These are phyloP conservation scores for Macrophya alboannulata DNA, from an alignment of 2,888 invertebrate species.

Conservation along the genomic window DNA sequence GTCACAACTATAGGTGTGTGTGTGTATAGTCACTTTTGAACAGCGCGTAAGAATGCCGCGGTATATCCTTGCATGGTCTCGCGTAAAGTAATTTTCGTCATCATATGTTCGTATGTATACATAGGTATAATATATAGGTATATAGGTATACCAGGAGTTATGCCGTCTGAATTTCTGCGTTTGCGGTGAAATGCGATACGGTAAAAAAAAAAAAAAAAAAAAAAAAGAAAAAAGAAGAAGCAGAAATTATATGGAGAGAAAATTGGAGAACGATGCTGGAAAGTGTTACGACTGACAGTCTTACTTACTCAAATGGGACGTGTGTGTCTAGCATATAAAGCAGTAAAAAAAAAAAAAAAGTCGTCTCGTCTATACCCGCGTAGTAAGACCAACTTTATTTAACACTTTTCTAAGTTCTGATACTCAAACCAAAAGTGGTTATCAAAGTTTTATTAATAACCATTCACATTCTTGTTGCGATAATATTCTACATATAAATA, in stretches of 20 bases:
- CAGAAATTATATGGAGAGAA: slow-evolving; percentile 37
- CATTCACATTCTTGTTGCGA: not conserved
- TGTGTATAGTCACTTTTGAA: not conserved
- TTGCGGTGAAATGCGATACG: not conserved
- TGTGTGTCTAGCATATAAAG: slow-evolving; percentile 42
- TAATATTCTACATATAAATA: not conserved
- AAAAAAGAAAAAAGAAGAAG: not conserved
- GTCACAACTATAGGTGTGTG: not conserved
- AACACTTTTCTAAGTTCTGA: not conserved
- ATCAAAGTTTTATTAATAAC: not conserved
- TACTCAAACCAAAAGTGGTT: not conserved
- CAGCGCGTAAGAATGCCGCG: not conserved
- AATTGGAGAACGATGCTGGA: slow-evolving; percentile 48
- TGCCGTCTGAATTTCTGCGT: not conserved
- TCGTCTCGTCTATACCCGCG: not conserved
- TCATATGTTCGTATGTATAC: not conserved
- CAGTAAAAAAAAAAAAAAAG: not conserved
- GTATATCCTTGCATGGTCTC: not conserved
- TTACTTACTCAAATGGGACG: slow-evolving; percentile 46
- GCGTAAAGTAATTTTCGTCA: not conserved
- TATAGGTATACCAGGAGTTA: not conserved
- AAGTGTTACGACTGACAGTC: slow-evolving; percentile 47
- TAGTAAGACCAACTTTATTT: not conserved
- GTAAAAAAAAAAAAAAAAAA: not conserved
- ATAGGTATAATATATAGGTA: too few relatives aligned